These are phyloP conservation scores for Amblyjoppa fuscipennis DNA, from an alignment of 2,888 invertebrate genomes.

Conservation along the genomic window DNA sequence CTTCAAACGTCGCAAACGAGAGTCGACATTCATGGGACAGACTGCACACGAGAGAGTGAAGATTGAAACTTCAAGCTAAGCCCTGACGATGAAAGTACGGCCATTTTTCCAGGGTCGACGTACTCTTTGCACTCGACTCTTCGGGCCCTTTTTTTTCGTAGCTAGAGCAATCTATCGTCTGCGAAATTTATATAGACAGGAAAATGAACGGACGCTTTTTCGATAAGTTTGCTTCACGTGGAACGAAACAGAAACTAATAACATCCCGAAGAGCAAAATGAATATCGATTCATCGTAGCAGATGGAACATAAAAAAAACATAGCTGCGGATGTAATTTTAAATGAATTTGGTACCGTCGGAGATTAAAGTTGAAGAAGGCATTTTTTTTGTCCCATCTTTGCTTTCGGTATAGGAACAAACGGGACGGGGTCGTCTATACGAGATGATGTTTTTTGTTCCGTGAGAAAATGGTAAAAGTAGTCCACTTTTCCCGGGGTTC, in stretches of 20 bases:
- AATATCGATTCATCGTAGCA: not conserved
- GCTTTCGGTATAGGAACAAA: no score
- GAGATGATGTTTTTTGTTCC: not conserved
- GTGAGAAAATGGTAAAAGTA: no score
- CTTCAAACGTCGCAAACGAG: conserved; percentile 63
- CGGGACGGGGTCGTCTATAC: no score
- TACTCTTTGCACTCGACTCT: conserved; percentile 29
- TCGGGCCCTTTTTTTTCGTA: not conserved
- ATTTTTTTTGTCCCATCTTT: not conserved
- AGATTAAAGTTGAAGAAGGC: not conserved
- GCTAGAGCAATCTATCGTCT: not conserved
- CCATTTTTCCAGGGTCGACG: conserved; percentile 47
- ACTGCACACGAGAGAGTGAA: conserved; percentile 27
- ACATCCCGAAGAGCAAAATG: not conserved
- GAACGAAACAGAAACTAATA: not conserved
- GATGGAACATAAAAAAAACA: not conserved
- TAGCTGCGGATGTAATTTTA: not conserved
- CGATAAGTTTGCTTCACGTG: not conserved
- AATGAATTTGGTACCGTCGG: not conserved
- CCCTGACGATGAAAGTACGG: conserved; percentile 41
- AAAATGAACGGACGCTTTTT: not conserved
- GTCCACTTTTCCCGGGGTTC: not conserved
- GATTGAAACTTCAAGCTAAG: conserved; percentile 52
- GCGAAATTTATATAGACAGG: not conserved
- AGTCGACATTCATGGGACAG: conserved; percentile 47